phyloP scores from a whole-genome alignment of 2,113 vertebrate genomes.

The Bothrops jararaca region DNA sequence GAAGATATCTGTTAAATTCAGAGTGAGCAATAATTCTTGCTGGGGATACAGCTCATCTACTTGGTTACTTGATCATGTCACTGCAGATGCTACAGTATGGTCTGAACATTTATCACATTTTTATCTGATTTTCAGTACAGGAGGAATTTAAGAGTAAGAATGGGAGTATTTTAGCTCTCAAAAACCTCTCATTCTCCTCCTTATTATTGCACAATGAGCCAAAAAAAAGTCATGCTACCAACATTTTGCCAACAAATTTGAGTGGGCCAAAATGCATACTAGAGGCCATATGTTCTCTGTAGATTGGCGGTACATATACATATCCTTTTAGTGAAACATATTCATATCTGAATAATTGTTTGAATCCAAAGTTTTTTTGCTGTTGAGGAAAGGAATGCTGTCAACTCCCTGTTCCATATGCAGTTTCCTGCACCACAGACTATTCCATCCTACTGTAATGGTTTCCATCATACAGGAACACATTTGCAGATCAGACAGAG shows the following conservation, averaged over 20 bases:
- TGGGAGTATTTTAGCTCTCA: neutral
- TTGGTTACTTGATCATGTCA: neutral
- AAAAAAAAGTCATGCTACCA: neutral
- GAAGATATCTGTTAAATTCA: neutral
- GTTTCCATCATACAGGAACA: neutral
- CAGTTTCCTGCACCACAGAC: neutral
- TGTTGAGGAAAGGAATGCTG: neutral
- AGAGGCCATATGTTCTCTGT: no score
- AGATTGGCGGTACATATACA: no score
- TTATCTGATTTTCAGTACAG: neutral
- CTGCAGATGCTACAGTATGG: neutral
- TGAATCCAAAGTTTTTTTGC: neutral
- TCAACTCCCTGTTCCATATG: neutral
- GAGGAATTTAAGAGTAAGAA: neutral
- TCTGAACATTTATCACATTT: neutral
- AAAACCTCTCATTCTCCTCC: neutral
- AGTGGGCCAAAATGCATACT: neutral
- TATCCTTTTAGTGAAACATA: no score
- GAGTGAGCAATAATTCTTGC: neutral
- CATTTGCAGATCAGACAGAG: neutral
- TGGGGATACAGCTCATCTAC: neutral
- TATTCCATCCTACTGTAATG: neutral
- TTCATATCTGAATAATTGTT: no score
- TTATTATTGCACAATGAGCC: neutral
- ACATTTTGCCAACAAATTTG: neutral